Evolutionary conservation across 2,888 invertebrate species (phyloP), one percentile per base, ranked within the genome.

Genomic region (Ormyrus nitidulus): DNA sequence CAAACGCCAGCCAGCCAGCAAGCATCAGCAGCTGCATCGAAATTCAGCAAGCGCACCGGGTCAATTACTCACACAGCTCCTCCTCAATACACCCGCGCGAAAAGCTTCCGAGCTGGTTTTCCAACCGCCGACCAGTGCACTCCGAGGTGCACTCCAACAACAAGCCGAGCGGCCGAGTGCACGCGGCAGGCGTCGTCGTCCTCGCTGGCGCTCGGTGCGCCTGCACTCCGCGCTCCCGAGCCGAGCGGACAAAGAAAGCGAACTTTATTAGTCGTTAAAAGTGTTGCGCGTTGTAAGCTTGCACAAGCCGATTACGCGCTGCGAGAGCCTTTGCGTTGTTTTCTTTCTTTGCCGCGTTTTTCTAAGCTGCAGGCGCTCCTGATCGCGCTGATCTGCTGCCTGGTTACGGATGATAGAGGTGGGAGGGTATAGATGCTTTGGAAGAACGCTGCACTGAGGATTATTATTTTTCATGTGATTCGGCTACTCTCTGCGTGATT

Each of bases 241-340:
- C 79, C 59, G 65, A 61, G 49, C 65, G 70, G 65, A 79, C 70
- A 79, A 79, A 70, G 75, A 79, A 79, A 79, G 70, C 54, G 46
- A 71, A 66, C 53, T 59, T 61, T 71, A 65, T 79, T 75, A 54
- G 65, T 79, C 75, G 65, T 74, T 65, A 65, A 34, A n/a, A n/a
- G 48, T n/a, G 9, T 56, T 70, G 49, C 58, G 49, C 56, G 70
- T 10, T 6, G 5, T 6, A 6, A 44, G 44, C 13, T 72, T 72
- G 59, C 66, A 59, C 54, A 65, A 61, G 59, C 6, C 66, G 51
- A 71, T 78, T 66, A 66, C 51, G 66, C 46, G 59, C 65, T 59
- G 44, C 46, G 51, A 13, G 48, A 13, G 46, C 44, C 59, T 44
- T 5, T 7, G 19, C 5, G 1, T 6, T 53, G 9, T 46, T 44